Base-by-base conservation (phyloP, 1,140 invertebrate species). In the Meloidogyne floridensis region DNA sequence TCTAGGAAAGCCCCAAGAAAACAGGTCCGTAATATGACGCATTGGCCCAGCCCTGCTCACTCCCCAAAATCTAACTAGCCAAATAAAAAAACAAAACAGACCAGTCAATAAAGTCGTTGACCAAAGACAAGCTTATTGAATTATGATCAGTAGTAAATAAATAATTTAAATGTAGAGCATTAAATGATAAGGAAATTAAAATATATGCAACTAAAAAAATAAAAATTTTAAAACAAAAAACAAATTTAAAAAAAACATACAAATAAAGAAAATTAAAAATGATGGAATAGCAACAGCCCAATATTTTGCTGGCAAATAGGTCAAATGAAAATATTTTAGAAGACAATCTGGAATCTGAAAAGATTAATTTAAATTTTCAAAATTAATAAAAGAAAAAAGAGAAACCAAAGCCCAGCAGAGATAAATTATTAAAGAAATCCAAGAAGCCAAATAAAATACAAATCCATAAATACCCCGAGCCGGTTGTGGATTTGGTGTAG, bases 71-170 rank as follows among this genome's bases (percentile, higher is more conserved):
- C 32, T 32, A 32, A 32, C 32, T 32, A 32, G 32, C 53, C 9
- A 59, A 65, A n/a, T n/a, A 65, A 6, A n/a, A n/a, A n/a, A 65
- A 65, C 1, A 65, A 65, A 54, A n/a, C 4, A 54, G 56, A 56
- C n/a, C 77, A 85, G 54, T 87, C 85, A 43, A 85, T n/a, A 71
- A 86, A 86, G 72, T 86, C 85, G 84, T 86, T 86, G 15, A 84
- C 65, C 18, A 86, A 56, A 20, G 71, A 72, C 6, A 42, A 43
- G 6, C 72, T 20, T 53, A 20, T 53, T 56, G 54, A 76, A 51
- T 78, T 74, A 56, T 81, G 72, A n/a, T 74, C 80, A 42, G 83
- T 13, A 86, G 15, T 43, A 77, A 73, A 70, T 59, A 54, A 82
- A 86, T 79, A 65, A 65, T 65, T 65, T 65, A 65, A 65, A n/a